Percentiles rank a stretch among this genome's conserved stretches.
Evolutionary conservation across 2,888 invertebrate genomes (phyloP).

Genomic region (Cryptus viduatorius): DNA sequence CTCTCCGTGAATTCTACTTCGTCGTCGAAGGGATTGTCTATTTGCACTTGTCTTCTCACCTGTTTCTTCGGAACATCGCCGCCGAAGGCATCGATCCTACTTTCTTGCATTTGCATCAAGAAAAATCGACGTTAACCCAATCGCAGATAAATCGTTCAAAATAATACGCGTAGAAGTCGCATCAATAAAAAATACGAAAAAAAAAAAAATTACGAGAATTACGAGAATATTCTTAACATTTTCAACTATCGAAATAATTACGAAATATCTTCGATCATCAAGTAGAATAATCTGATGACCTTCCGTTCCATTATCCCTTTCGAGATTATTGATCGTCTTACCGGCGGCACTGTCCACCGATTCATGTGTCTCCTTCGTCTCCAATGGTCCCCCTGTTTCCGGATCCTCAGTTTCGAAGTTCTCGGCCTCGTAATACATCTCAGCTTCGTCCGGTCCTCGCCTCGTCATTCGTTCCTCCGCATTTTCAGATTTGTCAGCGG

Average conservation of each 20-base stretch:
- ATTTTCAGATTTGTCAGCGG: slow-evolving; percentile 86
- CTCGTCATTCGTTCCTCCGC: slow-evolving; percentile 83
- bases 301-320: slow-evolving; percentile 77
- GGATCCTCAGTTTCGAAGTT: slow-evolving; percentile 34
- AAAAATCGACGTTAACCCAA: too few relatives aligned
- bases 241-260: too few relatives aligned
- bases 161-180: too few relatives aligned
- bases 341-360: slow-evolving; percentile 21
- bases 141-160: too few relatives aligned
- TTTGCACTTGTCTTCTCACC: slow-evolving; percentile 5
- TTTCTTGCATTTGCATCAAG: not conserved
- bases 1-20: slow-evolving; percentile 45
- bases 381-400: slow-evolving; percentile 11
- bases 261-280: not conserved
- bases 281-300: not conserved
- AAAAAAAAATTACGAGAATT: not conserved
- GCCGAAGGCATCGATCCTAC: not conserved
- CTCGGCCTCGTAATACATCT: slow-evolving; percentile 30
- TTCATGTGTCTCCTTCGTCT: not conserved
- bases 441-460: slow-evolving; percentile 10
- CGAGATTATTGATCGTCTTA: slow-evolving; percentile 81
- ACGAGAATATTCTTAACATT: too few relatives aligned
- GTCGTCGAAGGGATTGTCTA: slow-evolving; percentile 52
- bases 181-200: too few relatives aligned
- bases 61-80: slow-evolving; percentile 6